A percentile compares a stretch with the other conserved stretches of the same genome.
phyloP scores from a whole-genome alignment of 2,113 vertebrate genomes.

The Amphiprion ocellaris region DNA sequence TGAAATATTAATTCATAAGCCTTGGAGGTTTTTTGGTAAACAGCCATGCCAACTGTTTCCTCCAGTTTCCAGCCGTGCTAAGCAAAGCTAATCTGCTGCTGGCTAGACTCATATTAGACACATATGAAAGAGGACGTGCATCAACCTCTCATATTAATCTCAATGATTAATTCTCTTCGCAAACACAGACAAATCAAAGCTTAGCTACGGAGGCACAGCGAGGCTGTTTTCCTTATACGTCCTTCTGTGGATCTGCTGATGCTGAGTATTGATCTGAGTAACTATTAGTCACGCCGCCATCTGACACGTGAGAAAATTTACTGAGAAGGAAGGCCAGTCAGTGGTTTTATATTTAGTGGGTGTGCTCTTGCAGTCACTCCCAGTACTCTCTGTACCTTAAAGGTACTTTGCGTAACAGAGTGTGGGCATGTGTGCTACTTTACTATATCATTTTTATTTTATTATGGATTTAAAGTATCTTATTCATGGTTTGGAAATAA shows the following conservation, averaged over 20 bases:
- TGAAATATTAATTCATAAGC: constrained; percentile 1
- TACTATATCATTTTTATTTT: neutral
- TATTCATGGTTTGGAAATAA: neutral
- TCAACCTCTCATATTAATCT: neutral
- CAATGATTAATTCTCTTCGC: neutral
- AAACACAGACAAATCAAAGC: constrained; percentile 21
- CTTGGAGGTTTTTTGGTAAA: neutral
- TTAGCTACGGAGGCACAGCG: neutral
- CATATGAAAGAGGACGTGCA: neutral
- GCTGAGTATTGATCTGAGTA: constrained; percentile 39
- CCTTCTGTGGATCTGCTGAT: neutral
- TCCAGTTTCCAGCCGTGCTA: neutral
- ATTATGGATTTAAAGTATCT: neutral
- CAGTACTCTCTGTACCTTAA: neutral
- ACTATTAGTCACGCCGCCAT: constrained; percentile 40
- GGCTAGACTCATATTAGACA: neutral
- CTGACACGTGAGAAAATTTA: constrained; percentile 4
- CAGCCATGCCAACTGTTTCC: neutral
- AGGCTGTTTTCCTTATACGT: constrained; percentile 3
- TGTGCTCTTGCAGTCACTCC: neutral
- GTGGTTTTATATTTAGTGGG: neutral
- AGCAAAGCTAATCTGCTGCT: constrained; percentile 14
- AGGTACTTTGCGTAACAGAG: neutral
- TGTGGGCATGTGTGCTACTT: neutral
- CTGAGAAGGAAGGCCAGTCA: neutral